Evolutionary conservation across 2,797 vertebrate species (phyloP).

Genomic region (Anguilla marmorata): DNA sequence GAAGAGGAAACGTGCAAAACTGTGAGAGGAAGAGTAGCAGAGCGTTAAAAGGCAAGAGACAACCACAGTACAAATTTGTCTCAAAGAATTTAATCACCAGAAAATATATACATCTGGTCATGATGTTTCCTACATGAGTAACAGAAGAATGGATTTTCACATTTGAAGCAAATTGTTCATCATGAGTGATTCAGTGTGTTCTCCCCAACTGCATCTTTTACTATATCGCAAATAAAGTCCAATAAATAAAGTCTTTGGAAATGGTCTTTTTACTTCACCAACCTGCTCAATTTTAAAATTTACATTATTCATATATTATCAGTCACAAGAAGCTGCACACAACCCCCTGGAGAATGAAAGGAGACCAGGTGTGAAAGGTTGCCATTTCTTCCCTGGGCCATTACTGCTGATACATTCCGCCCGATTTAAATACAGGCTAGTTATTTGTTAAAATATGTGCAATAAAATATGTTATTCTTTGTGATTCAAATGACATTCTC

Average conservation of each 20-base stretch:
- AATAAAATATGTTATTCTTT: conserved; percentile 12
- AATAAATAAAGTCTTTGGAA: conserved; percentile 8
- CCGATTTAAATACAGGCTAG: neutral
- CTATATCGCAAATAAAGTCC: neutral
- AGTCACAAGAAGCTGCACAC: neutral
- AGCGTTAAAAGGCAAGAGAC: neutral
- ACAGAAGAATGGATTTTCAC: neutral
- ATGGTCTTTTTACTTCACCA: conserved; percentile 5
- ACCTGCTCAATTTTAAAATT: neutral
- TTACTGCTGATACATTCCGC: neutral
- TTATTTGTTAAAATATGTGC: conserved; percentile 19
- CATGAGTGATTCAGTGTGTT: neutral
- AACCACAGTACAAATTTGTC: neutral
- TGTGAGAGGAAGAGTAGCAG: conserved; percentile 51
- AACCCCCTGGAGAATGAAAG: neutral
- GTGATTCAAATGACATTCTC: neutral
- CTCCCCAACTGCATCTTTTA: neutral
- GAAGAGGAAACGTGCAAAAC: conserved; percentile 70
- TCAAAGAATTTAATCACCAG: conserved; percentile 3
- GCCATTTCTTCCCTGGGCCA: neutral
- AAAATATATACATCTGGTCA: conserved; percentile 11
- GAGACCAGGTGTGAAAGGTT: neutral
- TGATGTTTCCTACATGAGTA: neutral
- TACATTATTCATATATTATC: neutral
- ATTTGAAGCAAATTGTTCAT: conserved; percentile 4